Percentiles rank a stretch among this genome's conserved stretches.
Conservation (phyloP, 1,140 invertebrate species). For the Megathymus violae region DNA sequence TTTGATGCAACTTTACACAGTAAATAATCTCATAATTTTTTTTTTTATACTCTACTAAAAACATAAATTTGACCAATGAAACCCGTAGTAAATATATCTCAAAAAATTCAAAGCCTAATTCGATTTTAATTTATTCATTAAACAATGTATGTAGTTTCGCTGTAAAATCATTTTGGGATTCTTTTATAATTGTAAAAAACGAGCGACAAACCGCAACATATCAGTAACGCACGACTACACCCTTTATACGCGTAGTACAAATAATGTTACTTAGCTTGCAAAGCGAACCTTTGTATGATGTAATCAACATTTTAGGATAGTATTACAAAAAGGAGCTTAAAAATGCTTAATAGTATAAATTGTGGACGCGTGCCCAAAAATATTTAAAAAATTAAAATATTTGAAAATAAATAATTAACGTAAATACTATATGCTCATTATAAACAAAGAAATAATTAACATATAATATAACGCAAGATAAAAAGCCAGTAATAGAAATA, state of each 20-base stretch:
- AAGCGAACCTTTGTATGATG: not conserved
- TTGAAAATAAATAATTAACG: not conserved
- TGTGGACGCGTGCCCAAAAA: slow-evolving; percentile 7
- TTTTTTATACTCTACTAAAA: no score
- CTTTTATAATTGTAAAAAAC: no score
- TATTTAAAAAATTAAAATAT: not conserved
- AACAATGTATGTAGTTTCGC: no score
- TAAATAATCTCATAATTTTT: no score
- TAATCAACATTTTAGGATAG: slow-evolving; percentile 24
- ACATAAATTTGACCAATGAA: no score
- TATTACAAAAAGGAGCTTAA: slow-evolving; percentile 25
- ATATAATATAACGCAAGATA: not conserved
- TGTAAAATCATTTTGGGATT: no score
- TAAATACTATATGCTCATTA: not conserved
- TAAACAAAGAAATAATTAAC: not conserved
- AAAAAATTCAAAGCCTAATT: no score
- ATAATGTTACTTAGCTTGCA: not conserved
- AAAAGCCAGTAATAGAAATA: not conserved
- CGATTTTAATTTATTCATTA: no score
- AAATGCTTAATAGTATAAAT: slow-evolving; percentile 24
- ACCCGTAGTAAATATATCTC: no score
- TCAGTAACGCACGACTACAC: not conserved
- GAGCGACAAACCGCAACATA: no score
- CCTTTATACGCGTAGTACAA: not conserved
- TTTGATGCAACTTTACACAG: no score